Evolutionary conservation across 2,797 vertebrate species (phyloP), one percentile per base, ranked within the genome.

Genomic region (Dipus sagitta): DNA sequence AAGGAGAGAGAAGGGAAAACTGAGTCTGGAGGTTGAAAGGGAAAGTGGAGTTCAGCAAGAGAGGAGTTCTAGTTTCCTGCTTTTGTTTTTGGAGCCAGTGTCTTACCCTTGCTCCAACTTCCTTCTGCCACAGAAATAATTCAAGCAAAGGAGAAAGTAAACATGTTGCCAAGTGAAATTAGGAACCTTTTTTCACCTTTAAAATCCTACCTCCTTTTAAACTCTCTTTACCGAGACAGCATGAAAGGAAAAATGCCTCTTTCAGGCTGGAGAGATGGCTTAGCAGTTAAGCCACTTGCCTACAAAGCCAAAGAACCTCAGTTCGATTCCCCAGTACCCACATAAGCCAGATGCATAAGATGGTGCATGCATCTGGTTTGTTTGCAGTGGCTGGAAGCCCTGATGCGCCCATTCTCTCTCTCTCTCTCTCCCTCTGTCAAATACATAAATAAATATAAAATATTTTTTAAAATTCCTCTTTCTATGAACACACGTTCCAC

Each of bases 51-150:
- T 38, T 91, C 26, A 54, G 8, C 54, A 34, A 77, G 8, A 92
- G 71, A 79, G 13, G 23, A 15, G 1, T 86, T 68, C 34, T 88
- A 93, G 79, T 17, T 52, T 54, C 28, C 26, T 88, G 17, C 7
- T 2, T 81, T 86, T 81, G 38, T 93, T 52, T 91, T 76, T 82
- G 34, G 54, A 90, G 65, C 17, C 60, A 68, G 34, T 15, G 2
- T 79, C 4, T 86, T 20, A 90, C 13, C n/a, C 15, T 92, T 90
- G 77, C 18, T 79, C 92, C 72, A 86, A 68, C n/a, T 71, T 74
- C n/a, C 9, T 14, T 92, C 38, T 88, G 30, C 38, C 32, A 86
- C 64, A 93, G 42, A 94, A 92, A 71, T 2, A 30, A 85, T 12
- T 2, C 38, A 94, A 62, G 15, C 12, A 91, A 80, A 52, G 65